phyloP scores from a whole-genome alignment of 2,113 vertebrate species.

The Corvus hawaiiensis region DNA sequence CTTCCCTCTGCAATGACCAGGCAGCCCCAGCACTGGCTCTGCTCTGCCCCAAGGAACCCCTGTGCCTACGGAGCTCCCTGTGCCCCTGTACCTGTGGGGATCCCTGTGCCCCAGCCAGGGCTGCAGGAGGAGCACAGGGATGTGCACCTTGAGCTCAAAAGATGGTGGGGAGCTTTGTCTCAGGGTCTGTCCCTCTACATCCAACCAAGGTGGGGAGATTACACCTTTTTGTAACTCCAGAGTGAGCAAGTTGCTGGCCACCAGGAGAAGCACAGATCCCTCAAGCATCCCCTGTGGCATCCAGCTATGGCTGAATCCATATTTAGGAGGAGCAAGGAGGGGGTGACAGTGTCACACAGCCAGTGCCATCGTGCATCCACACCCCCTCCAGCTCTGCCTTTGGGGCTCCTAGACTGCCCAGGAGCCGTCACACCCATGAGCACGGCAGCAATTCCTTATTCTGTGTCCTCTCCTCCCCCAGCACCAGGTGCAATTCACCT shows the following conservation, averaged over 20 bases:
- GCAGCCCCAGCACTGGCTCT: rapidly evolving
- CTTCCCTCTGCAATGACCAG: background rate
- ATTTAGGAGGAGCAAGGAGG: background rate
- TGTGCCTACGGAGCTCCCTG: rapidly evolving
- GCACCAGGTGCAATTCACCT: background rate
- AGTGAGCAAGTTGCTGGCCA: background rate
- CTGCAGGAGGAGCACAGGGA: background rate
- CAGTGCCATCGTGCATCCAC: rapidly evolving
- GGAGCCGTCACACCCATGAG: background rate
- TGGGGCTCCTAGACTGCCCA: no score
- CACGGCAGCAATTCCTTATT: background rate
- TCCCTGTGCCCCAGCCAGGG: background rate
- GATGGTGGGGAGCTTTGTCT: background rate
- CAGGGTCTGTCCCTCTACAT: background rate
- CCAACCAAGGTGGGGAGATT: no score
- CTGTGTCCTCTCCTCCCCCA: rapidly evolving
- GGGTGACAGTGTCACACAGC: background rate
- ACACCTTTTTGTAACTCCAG: background rate
- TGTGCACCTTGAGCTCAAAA: background rate
- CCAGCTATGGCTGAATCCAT: rapidly evolving
- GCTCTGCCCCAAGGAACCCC: background rate
- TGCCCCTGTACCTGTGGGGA: background rate
- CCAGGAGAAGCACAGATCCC: background rate
- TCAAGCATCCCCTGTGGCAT: background rate
- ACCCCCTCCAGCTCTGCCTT: background rate